Evolutionary conservation across 1,140 invertebrate species (phyloP).

Genomic region (Charaxes varanes): DNA sequence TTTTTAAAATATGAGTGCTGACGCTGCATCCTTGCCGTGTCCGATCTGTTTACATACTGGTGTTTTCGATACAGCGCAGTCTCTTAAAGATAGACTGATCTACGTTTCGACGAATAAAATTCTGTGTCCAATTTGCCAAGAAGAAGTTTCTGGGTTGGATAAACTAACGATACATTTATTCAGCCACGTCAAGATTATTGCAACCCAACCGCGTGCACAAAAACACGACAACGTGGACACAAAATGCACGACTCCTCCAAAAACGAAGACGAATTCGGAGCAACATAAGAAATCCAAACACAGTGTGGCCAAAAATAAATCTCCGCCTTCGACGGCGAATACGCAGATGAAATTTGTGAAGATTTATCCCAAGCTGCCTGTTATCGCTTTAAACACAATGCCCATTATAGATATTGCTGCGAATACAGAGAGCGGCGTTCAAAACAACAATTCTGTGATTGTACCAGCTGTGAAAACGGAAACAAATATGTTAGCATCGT

Average conservation of each 20-base stretch:
- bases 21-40: conserved; percentile 80
- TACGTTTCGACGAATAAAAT: conserved; percentile 83
- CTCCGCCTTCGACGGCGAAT: conserved; percentile 25
- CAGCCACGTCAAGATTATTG: conserved; percentile 74
- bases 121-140: conserved; percentile 84
- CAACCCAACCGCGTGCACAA: conserved; percentile 18
- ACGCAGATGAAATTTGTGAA: conserved; percentile 62
- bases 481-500: conserved; percentile 37
- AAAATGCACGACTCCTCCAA: conserved; percentile 20
- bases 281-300: conserved; percentile 39
- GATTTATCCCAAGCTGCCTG: conserved; percentile 61
- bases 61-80: conserved; percentile 81
- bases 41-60: conserved; percentile 82
- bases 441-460: conserved; percentile 25
- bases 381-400: conserved; percentile 53
- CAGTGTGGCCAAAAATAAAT: conserved; percentile 53
- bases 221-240: conserved; percentile 18
- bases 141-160: conserved; percentile 83
- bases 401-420: conserved; percentile 57
- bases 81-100: conserved; percentile 81
- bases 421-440: conserved; percentile 22
- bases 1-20: conserved; percentile 46
- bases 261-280: conserved; percentile 25
- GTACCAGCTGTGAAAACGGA: conserved; percentile 43
- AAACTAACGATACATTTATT: conserved; percentile 91